Conservation (phyloP, 2,888 invertebrate species). For the Cepaea hortensis region DNA sequence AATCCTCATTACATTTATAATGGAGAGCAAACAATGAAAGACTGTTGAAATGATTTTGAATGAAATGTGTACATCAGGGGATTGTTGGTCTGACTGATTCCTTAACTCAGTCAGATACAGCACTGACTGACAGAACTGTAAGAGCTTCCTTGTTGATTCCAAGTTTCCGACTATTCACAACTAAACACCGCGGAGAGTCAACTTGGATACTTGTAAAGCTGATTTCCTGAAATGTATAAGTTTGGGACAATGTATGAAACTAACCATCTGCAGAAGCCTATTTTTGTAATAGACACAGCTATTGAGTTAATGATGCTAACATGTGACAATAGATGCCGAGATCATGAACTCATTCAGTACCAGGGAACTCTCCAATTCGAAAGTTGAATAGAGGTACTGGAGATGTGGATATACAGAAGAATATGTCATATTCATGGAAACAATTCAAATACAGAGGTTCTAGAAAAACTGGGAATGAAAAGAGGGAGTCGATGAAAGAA, state of each 20-base stretch:
- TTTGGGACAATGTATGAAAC: not conserved
- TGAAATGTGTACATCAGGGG: not conserved
- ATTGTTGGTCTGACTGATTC: not conserved
- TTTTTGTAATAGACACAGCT: too few species aligned
- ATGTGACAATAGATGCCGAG: too few species aligned
- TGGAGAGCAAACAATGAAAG: not conserved
- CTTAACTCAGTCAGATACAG: constrained; percentile 39
- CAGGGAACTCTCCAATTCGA: too few species aligned
- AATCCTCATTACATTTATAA: not conserved
- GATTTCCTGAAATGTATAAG: constrained; percentile 80
- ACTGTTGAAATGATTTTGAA: not conserved
- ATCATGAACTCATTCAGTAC: too few species aligned
- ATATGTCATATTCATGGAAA: too few species aligned
- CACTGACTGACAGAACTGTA: constrained; percentile 61
- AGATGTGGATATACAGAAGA: too few species aligned
- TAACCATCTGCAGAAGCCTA: not conserved
- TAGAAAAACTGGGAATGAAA: too few species aligned
- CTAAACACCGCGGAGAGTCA: constrained; percentile 85
- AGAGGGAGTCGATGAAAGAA: too few species aligned
- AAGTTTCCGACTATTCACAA: constrained; percentile 85
- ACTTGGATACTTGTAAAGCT: constrained; percentile 86
- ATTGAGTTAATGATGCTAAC: too few species aligned
- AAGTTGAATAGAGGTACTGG: too few species aligned
- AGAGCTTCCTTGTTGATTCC: constrained; percentile 71
- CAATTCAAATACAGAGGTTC: too few species aligned